Base-by-base conservation (phyloP, 2,113 vertebrate species). In the Rallus limicola region DNA sequence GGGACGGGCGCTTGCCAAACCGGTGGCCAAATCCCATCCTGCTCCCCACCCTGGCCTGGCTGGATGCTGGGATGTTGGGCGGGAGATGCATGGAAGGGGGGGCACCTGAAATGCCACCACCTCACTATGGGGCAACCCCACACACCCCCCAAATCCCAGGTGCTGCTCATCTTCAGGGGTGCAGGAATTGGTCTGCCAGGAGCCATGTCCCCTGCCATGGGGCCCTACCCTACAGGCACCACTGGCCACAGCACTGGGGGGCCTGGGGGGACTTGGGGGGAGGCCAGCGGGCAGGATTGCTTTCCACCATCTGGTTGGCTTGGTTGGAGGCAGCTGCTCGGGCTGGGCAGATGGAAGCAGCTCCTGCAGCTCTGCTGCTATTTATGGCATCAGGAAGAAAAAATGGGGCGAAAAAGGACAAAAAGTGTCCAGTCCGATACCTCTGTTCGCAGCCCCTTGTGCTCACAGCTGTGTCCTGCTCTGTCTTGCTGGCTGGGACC, bases 141-240 rank as follows among this genome's bases (percentile, higher is more conserved):
- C 3, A 28, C 28, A 8, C 28, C 15, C 11, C 42, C 5, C 6
- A 14, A 69, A 78, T 6, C 4, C 11, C 3, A 65, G 18, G 20
- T 21, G 48, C 65, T 69, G 48, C 19, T 15, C 14, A 21, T 46
- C 44, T 46, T 46, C 44, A 46, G 44, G 42, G 44, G 44, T 17
- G 4, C 44, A 46, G 44, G 44, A 46, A 46, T 46, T 46, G 42
- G 16, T 44, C 42, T 44, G 42, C 42, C 2, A 6, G 69, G n/a
- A 31, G 5, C 67, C n/a, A 0, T 2, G 5, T n/a, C 29, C 36
- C 31, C 4, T 1, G 2, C 34, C 29, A 0, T 0, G 1, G 9
- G 34, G 48, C 31, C 55, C 9, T 64, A 44, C 62, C 16, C 31
- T 1, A 0, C 0, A 46, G 74, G 50, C 48, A 36, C 5, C 3